A percentile compares a stretch with the other conserved stretches of the same genome.
Evolutionary conservation across 2,888 invertebrate species (phyloP).

Genomic region (Lithophane semibrunnea): DNA sequence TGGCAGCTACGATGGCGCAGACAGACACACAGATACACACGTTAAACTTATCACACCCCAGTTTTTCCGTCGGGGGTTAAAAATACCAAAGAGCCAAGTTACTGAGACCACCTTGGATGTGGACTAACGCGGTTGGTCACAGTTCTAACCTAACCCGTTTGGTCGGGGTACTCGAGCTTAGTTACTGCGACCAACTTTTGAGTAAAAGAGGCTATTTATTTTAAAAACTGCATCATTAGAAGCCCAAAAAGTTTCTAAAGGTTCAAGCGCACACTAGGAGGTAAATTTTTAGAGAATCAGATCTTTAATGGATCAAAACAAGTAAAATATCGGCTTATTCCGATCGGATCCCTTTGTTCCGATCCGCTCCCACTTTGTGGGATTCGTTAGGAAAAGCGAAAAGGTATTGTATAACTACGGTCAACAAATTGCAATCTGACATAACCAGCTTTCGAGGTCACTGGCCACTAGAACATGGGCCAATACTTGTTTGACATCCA

Average conservation of each 20-base stretch:
- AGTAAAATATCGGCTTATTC: not conserved
- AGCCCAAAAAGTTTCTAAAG: too few relatives aligned
- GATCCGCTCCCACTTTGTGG: too few relatives aligned
- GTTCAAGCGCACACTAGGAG: not conserved
- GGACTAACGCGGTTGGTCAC: too few relatives aligned
- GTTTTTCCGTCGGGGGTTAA: too few relatives aligned
- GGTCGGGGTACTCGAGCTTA: not conserved
- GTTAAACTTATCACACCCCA: too few relatives aligned
- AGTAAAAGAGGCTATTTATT: too few relatives aligned
- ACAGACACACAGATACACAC: too few relatives aligned
- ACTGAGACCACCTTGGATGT: not conserved
- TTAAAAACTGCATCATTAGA: too few relatives aligned
- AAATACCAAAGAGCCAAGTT: not conserved
- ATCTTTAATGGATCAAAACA: not conserved
- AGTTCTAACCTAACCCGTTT: not conserved
- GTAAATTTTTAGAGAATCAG: not conserved
- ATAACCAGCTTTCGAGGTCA: constrained; percentile 42
- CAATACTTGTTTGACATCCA: constrained; percentile 39
- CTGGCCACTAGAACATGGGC: constrained; percentile 17
- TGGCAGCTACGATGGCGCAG: too few relatives aligned
- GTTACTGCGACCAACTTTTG: not conserved
- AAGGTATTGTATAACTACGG: constrained; percentile 26
- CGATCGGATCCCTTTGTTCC: too few relatives aligned
- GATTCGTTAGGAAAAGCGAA: not conserved
- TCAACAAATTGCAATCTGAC: constrained; percentile 25